Percentiles rank a stretch among this genome's conserved stretches.
Evolutionary conservation across 2,113 vertebrate species (phyloP).

Genomic region (Sinocyclocheilus anophthalmus): DNA sequence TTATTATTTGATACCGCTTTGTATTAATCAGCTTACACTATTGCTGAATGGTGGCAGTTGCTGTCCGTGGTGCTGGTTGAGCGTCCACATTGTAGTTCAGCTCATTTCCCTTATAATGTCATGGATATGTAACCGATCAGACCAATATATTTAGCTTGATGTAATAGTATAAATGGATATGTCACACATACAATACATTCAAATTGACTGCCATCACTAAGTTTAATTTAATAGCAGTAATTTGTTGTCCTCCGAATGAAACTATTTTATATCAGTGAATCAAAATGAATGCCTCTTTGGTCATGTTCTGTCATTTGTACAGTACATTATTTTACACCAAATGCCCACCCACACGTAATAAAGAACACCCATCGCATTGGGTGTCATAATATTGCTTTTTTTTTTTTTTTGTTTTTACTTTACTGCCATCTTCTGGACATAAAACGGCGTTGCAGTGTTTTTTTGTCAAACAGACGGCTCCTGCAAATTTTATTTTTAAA

Average conservation of each 20-base stretch:
- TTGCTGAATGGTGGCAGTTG: neutral
- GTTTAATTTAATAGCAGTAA: neutral
- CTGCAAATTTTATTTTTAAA: neutral
- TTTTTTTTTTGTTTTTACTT: too few relatives aligned
- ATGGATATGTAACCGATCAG: too few relatives aligned
- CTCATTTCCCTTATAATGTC: too few relatives aligned
- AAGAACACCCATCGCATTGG: too few relatives aligned
- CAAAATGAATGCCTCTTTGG: neutral
- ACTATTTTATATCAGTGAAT: neutral
- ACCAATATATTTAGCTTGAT: neutral
- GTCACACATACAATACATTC: neutral
- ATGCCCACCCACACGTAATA: too few relatives aligned
- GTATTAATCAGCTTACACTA: neutral
- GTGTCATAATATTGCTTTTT: neutral
- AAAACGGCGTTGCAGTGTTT: neutral
- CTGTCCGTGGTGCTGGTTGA: conserved; percentile 24
- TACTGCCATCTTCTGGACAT: neutral
- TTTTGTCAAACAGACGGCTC: neutral
- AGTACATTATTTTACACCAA: too few relatives aligned
- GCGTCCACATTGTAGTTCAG: neutral
- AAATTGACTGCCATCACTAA: neutral
- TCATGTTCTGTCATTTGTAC: neutral
- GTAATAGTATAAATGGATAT: neutral
- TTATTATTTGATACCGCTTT: too few relatives aligned
- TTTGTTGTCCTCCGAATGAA: neutral